Conservation (phyloP, 2,797 vertebrate genomes). For the Psittacula echo region DNA sequence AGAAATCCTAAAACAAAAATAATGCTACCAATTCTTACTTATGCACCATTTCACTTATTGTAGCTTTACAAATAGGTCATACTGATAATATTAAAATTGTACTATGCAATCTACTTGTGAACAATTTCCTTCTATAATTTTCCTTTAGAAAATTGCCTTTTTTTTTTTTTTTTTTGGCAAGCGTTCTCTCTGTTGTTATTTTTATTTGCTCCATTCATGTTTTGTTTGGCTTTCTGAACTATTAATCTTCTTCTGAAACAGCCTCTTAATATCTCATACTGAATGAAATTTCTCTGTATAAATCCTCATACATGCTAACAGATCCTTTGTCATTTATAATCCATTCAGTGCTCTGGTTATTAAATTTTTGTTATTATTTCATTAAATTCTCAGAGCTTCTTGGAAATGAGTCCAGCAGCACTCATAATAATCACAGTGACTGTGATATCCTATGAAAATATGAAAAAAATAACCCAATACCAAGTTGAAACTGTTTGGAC, state of each 20-base stretch:
- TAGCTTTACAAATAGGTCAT: background rate
- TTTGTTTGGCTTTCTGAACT: background rate
- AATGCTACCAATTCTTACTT: background rate
- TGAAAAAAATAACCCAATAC: accelerated
- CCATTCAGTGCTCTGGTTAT: background rate
- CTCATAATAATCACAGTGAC: background rate
- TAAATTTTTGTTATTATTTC: background rate
- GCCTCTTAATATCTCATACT: background rate
- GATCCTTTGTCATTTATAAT: background rate
- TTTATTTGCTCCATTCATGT: background rate
- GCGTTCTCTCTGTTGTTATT: background rate
- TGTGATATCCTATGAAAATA: background rate
- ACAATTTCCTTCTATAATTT: background rate
- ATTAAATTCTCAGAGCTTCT: background rate
- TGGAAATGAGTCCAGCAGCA: background rate
- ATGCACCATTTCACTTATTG: background rate
- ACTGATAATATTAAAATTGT: background rate
- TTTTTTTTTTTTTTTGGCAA: background rate
- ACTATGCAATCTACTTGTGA: background rate
- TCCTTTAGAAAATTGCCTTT: background rate
- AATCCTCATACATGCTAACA: background rate
- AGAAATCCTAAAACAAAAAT: background rate
- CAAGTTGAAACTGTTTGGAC: background rate
- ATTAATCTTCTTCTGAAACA: background rate
- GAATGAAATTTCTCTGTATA: background rate